These are phyloP conservation scores for Drosophila peninsularis DNA, from an alignment of 2,888 invertebrate species.

Conservation along the genomic window DNA sequence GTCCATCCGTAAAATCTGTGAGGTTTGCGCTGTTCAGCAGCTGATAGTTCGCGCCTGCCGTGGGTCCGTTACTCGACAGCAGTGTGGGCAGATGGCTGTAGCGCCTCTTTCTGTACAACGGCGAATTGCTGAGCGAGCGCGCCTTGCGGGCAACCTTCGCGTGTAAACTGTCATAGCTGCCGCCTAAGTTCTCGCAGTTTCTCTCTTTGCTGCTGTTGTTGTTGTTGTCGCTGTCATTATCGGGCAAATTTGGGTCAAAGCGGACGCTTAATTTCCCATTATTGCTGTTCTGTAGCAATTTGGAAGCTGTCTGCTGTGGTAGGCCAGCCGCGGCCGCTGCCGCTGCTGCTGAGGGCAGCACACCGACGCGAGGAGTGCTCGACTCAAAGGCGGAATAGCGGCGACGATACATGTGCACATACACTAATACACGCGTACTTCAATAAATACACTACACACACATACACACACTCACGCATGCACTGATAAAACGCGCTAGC, in stretches of 20 bases:
- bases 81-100: constrained; percentile 74
- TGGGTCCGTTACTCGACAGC: constrained; percentile 61
- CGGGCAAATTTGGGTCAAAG: constrained; percentile 73
- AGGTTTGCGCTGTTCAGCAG: constrained; percentile 68
- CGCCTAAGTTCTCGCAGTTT: constrained; percentile 24
- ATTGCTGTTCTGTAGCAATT: constrained; percentile 38
- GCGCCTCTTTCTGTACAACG: constrained; percentile 80
- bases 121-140: constrained; percentile 84
- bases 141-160: constrained; percentile 72
- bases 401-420: constrained; percentile 81
- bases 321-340: constrained; percentile 26
- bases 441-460: constrained; percentile 14
- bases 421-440: constrained; percentile 30
- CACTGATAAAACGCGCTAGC: constrained; percentile 46
- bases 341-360: constrained; percentile 64
- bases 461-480: constrained; percentile 27
- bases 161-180: constrained; percentile 50
- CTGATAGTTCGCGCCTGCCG: constrained; percentile 68
- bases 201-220: constrained; percentile 25
- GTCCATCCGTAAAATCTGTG: constrained; percentile 67
- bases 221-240: constrained; percentile 58
- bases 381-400: constrained; percentile 84
- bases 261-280: constrained; percentile 65
- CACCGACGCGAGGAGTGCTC: constrained; percentile 77
- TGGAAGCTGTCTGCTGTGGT: constrained; percentile 47